Evolutionary conservation across 2,888 invertebrate species (phyloP).

Genomic region (Megastigmus dorsalis): DNA sequence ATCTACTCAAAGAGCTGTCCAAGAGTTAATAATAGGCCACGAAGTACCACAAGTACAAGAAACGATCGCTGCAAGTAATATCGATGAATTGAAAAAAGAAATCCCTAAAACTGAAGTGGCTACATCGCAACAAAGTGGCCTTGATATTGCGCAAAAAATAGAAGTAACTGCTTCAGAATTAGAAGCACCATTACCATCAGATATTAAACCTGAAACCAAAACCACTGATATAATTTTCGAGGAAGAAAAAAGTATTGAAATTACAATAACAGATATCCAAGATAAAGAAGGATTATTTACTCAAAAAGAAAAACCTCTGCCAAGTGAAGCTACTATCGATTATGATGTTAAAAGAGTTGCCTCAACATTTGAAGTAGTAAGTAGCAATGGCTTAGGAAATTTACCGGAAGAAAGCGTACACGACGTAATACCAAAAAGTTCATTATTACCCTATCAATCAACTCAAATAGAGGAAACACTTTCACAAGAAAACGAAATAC

Average conservation of each 20-base stretch:
- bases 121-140: conserved; percentile 71
- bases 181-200: conserved; percentile 74
- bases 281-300: conserved; percentile 69
- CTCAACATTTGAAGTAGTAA: conserved; percentile 66
- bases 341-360: conserved; percentile 65
- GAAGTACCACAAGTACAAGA: conserved; percentile 69
- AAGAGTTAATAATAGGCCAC: conserved; percentile 60
- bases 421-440: conserved; percentile 60
- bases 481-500: conserved; percentile 67
- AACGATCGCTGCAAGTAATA: conserved; percentile 63
- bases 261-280: conserved; percentile 75
- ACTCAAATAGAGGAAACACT: conserved; percentile 67
- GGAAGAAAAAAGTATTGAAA: conserved; percentile 78
- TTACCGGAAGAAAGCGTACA: conserved; percentile 41
- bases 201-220: conserved; percentile 77
- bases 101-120: conserved; percentile 66
- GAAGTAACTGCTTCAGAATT: conserved; percentile 76
- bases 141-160: conserved; percentile 74
- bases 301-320: conserved; percentile 60
- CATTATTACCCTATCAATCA: conserved; percentile 63
- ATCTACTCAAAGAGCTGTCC: conserved; percentile 49
- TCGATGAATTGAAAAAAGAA: conserved; percentile 69
- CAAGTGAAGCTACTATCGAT: conserved; percentile 64
- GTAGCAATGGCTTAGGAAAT: conserved; percentile 62
- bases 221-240: conserved; percentile 75